A percentile compares a stretch with the other conserved stretches of the same genome.
Evolutionary conservation across 92 coral and sea anemone genomes (phyloP).

Genomic region (Pocillopora grandis): DNA sequence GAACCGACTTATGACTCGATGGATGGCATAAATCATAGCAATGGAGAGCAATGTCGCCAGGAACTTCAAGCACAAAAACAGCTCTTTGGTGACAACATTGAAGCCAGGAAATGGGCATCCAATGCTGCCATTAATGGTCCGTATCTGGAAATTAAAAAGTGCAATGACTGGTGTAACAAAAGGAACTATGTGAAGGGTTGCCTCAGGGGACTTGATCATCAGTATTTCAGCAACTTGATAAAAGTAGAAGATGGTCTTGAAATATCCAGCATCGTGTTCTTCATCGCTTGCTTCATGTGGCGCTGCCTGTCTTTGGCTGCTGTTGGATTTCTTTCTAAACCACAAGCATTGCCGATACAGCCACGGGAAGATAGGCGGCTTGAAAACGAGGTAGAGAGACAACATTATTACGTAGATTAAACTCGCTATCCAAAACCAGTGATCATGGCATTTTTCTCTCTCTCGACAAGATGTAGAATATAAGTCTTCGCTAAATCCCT

Average conservation of each 20-base stretch:
- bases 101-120: constrained; percentile 59
- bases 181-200: not conserved
- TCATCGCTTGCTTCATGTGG: not conserved
- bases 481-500: constrained; percentile 46
- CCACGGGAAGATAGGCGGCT: constrained; percentile 41
- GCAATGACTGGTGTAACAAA: constrained; percentile 24
- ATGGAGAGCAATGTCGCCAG: constrained; percentile 29
- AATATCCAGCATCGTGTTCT: constrained; percentile 24
- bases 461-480: constrained; percentile 45
- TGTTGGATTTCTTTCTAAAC: constrained; percentile 8
- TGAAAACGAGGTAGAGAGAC: constrained; percentile 44
- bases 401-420: constrained; percentile 16
- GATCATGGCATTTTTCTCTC: constrained; percentile 35
- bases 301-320: not conserved
- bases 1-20: constrained; percentile 1
- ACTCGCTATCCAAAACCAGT: constrained; percentile 52
- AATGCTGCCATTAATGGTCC: constrained; percentile 12
- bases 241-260: constrained; percentile 28
- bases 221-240: constrained; percentile 22
- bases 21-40: constrained; percentile 15
- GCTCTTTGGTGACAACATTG: constrained; percentile 44
- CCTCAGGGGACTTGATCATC: constrained; percentile 27
- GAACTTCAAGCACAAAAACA: constrained; percentile 34
- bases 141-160: constrained; percentile 38
- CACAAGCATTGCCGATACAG: constrained; percentile 23